These are phyloP conservation scores for Paracyclopina nana DNA, from an alignment of 1,140 invertebrate species.

Conservation along the genomic window DNA sequence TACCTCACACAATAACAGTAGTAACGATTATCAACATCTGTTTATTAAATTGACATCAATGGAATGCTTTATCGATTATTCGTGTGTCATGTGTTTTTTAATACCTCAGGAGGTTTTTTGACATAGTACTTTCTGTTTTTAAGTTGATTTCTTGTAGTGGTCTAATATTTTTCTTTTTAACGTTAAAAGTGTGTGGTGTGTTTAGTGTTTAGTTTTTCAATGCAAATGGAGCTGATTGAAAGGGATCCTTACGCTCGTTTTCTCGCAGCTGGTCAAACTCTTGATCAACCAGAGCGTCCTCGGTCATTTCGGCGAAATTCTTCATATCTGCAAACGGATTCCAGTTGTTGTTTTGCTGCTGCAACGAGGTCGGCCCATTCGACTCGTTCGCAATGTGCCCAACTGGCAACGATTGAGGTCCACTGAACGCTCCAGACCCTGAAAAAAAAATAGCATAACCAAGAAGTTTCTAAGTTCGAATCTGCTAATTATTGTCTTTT, in stretches of 20 bases:
- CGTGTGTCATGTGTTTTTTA: too few species aligned
- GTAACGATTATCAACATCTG: too few species aligned
- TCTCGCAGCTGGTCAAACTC: not conserved
- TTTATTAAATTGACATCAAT: too few species aligned
- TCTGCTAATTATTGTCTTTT: too few species aligned
- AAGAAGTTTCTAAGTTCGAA: too few species aligned
- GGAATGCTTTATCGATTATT: too few species aligned
- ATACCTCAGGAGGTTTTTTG: too few species aligned
- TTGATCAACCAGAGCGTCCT: not conserved
- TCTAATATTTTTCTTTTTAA: not conserved
- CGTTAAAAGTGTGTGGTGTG: not conserved
- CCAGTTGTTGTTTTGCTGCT: not conserved
- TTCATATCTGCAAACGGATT: constrained; percentile 2
- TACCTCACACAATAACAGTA: too few species aligned
- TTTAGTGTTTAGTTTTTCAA: not conserved
- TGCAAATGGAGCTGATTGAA: constrained; percentile 1
- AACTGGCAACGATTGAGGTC: not conserved
- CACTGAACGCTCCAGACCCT: not conserved
- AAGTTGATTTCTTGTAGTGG: not conserved
- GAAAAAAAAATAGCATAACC: too few species aligned
- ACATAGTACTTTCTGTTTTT: too few species aligned
- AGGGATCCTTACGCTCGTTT: not conserved
- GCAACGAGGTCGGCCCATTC: not conserved
- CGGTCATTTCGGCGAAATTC: not conserved
- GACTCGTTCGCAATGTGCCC: not conserved